Conservation (phyloP, 2,113 vertebrate species). For the Dasyprocta punctata region DNA sequence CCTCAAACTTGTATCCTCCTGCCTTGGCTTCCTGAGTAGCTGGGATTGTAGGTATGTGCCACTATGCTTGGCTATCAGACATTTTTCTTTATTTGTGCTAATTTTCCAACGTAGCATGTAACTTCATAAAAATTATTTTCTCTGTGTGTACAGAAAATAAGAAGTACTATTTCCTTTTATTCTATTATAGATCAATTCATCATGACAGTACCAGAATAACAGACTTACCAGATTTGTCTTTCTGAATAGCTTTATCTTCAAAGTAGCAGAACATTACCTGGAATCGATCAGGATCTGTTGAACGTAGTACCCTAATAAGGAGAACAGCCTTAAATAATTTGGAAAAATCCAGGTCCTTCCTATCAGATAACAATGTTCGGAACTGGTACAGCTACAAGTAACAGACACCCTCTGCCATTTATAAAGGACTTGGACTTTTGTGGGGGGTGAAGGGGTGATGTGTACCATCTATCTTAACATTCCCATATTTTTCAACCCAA, state of each 20-base stretch:
- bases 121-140: neutral
- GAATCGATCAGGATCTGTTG: conserved; percentile 95
- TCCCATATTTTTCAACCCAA: neutral
- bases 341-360: neutral
- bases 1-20: neutral
- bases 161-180: neutral
- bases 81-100: neutral
- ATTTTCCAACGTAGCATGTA: neutral
- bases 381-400: neutral
- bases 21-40: neutral
- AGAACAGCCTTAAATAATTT: neutral
- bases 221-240: conserved; percentile 96
- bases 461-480: neutral
- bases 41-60: neutral
- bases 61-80: neutral
- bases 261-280: conserved; percentile 99
- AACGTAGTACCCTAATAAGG: conserved; percentile 91
- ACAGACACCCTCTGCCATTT: neutral
- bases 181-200: neutral
- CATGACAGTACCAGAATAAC: neutral
- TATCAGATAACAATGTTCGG: neutral
- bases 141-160: neutral
- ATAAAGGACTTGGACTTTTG: neutral
- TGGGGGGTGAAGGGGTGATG: neutral
- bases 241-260: conserved; percentile 99